Base-by-base conservation (phyloP, 2,797 vertebrate species). In the Eospalax fontanierii region DNA sequence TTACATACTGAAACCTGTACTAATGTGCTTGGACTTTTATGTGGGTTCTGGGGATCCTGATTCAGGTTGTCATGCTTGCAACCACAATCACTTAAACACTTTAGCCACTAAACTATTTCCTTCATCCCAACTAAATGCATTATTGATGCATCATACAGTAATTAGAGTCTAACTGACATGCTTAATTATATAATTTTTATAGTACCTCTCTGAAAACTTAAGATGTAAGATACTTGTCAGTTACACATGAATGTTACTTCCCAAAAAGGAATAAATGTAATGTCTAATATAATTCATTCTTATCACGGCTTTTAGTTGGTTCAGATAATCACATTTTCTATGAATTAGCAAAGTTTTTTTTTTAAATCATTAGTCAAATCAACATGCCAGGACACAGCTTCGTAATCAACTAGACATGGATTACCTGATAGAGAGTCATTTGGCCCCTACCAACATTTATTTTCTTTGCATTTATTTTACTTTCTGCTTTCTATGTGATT, bases 211-310 rank as follows among this genome's bases (percentile, higher is more conserved):
- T 91, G 43, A 54, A 89, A 96, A 96, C 92, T 76, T 46, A 83
- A 94, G 59, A 75, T 86, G 4, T n/a, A 80, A 80, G 40, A 68
- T 46, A 28, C 19, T 70, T 81, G 40, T 80, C 8, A 89, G 35
- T 33, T 90, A 61, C 26, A 74, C 18, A 61, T 73, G 84, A 71
- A 74, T 87, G 43, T 14, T 10, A 40, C 2, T 81, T 1, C 38
- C 46, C 22, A 80, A 92, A 61, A 84, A 88, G 81, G 35, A 33
- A 89, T 90, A 96, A 94, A 90, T 96, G 22, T 74, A 91, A 75
- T 74, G 28, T 19, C 10, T 59, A 79, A 30, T 46, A 33, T 26
- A 93, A 92, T 96, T 70, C 57, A 92, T 92, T 96, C 93, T 88
- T 71, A 90, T 95, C 7, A 24, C 57, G 65, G 4, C 4, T 61